phyloP scores from a whole-genome alignment of 2,888 invertebrate species.

The Stegana nigrithorax region DNA sequence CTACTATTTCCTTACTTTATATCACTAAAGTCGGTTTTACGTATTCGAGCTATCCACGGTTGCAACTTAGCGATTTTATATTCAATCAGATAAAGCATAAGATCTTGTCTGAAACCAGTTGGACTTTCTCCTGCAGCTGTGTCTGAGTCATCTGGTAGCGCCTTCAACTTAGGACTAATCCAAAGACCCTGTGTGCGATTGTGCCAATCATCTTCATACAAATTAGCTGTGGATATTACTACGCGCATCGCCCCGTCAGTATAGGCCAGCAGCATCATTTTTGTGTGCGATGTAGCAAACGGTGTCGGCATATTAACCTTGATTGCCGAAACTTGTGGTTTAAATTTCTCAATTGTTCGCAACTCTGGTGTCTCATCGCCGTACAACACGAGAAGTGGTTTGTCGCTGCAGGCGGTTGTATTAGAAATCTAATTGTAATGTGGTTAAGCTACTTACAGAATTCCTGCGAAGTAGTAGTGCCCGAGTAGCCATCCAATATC shows the following conservation, averaged over 20 bases:
- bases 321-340: conserved; percentile 76
- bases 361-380: conserved; percentile 79
- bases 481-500: conserved; percentile 89
- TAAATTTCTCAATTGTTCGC: conserved; percentile 71
- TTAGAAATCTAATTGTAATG: no score
- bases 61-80: conserved; percentile 79
- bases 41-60: conserved; percentile 80
- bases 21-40: conserved; percentile 82
- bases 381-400: conserved; percentile 80
- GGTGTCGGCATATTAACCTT: conserved; percentile 80
- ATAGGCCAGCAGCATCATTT: conserved; percentile 89
- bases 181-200: conserved; percentile 95
- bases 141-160: conserved; percentile 71
- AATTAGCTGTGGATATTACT: conserved; percentile 91
- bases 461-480: conserved; percentile 84
- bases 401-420: conserved; percentile 72
- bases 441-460: conserved; percentile 70
- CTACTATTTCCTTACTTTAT: conserved; percentile 75
- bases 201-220: conserved; percentile 92
- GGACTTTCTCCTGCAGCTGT: conserved; percentile 79
- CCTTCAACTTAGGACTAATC: conserved; percentile 86
- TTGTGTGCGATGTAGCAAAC: conserved; percentile 90
- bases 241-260: conserved; percentile 84
- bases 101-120: conserved; percentile 83
- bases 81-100: conserved; percentile 80